Evolutionary conservation across 1,140 invertebrate species (phyloP).

Genomic region (Anagrus nilaparvatae): DNA sequence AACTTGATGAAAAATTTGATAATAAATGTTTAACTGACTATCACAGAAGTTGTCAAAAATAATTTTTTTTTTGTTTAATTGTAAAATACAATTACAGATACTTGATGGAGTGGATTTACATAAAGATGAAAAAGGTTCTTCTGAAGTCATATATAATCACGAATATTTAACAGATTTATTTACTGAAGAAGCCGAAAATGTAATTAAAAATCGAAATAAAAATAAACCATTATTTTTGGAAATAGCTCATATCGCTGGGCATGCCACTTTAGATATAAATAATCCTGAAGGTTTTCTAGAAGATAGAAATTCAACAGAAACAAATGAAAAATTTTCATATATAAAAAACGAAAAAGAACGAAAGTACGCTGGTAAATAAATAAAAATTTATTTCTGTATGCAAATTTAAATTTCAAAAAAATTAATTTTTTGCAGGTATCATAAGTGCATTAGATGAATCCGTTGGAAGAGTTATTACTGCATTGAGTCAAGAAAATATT

Average conservation of each 20-base stretch:
- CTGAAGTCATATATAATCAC: neutral
- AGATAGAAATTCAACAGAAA: conserved; percentile 50
- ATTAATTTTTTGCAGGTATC: conserved; percentile 43
- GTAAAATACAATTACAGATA: no score
- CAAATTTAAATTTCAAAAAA: neutral
- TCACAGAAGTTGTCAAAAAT: no score
- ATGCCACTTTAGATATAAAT: conserved; percentile 44
- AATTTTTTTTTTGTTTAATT: no score
- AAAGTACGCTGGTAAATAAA: conserved; percentile 40
- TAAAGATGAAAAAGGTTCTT: neutral
- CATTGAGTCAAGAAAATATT: conserved; percentile 41
- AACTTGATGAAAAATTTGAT: no score
- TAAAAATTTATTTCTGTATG: neutral
- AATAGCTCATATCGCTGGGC: conserved; percentile 67
- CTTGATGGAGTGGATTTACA: neutral
- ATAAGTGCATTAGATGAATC: conserved; percentile 55
- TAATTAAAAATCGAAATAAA: conserved; percentile 55
- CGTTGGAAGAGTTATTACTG: conserved; percentile 48
- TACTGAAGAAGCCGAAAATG: conserved; percentile 54
- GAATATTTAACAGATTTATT: conserved; percentile 55
- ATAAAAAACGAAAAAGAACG: conserved; percentile 46
- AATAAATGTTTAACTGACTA: no score
- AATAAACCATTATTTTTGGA: conserved; percentile 62
- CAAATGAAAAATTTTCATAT: conserved; percentile 45
- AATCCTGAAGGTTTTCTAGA: conserved; percentile 53